Evolutionary conservation across 2,888 invertebrate genomes (phyloP).

Genomic region (Macaria liturata): DNA sequence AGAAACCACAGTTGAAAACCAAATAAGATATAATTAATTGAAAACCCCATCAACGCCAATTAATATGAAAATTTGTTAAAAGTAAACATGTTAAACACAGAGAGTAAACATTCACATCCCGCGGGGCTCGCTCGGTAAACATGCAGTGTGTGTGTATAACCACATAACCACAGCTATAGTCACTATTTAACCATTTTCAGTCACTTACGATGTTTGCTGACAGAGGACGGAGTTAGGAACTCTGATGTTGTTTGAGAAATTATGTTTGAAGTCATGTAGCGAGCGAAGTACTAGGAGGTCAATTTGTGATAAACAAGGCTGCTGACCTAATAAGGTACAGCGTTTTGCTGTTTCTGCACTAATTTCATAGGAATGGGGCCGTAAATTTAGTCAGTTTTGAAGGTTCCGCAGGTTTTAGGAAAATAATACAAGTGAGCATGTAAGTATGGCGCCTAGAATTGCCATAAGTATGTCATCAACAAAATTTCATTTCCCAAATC

Average conservation of each 20-base stretch:
- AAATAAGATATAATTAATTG: slow-evolving; percentile 25
- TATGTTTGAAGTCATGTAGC: slow-evolving; percentile 17
- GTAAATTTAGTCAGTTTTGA: no score
- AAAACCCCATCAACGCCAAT: slow-evolving; percentile 24
- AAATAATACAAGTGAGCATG: no score
- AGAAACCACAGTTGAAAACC: slow-evolving; percentile 2
- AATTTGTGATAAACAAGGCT: slow-evolving; percentile 8
- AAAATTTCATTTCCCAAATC: no score
- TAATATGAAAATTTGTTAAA: slow-evolving; percentile 32
- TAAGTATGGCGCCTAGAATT: no score
- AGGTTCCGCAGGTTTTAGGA: no score
- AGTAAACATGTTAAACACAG: slow-evolving; percentile 44
- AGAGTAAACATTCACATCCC: slow-evolving; percentile 44
- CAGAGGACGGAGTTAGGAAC: slow-evolving; percentile 27
- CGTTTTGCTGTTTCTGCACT: background rate
- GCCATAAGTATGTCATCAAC: no score
- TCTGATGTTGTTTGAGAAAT: slow-evolving; percentile 26
- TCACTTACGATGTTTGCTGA: slow-evolving; percentile 32
- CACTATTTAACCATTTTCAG: slow-evolving; percentile 27
- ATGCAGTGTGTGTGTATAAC: slow-evolving; percentile 40
- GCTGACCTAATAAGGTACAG: slow-evolving; percentile 20
- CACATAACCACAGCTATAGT: slow-evolving; percentile 21
- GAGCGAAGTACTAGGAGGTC: slow-evolving; percentile 8
- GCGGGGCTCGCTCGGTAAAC: slow-evolving; percentile 39
- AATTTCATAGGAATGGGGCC: no score